A percentile compares a stretch with the other conserved stretches of the same genome.
Conservation (phyloP, 2,113 vertebrate genomes). For the Oncorhynchus tshawytscha region DNA sequence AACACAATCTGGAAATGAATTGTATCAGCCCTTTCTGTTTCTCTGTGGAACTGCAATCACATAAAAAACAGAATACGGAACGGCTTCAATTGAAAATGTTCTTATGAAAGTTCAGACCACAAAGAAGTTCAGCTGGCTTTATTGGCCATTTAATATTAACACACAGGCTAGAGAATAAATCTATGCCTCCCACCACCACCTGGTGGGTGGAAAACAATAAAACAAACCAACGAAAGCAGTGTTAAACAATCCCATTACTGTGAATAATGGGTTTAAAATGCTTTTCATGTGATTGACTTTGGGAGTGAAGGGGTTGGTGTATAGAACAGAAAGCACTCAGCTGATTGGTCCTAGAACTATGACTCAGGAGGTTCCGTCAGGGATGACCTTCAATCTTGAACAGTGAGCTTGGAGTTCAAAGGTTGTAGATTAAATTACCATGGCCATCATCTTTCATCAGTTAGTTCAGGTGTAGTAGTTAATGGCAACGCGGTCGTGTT, state of each 20-base stretch:
- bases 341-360: slow-evolving; percentile 44
- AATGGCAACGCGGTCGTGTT: no score
- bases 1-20: slow-evolving; percentile 25
- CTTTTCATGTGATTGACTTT: slow-evolving; percentile 47
- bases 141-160: neutral
- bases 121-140: slow-evolving; percentile 4
- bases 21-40: neutral
- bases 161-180: neutral
- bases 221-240: slow-evolving; percentile 10
- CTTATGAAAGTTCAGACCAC: slow-evolving; percentile 8
- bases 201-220: neutral
- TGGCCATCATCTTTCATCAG: no score
- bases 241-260: slow-evolving; percentile 51
- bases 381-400: no score
- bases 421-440: no score
- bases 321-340: slow-evolving; percentile 43
- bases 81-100: neutral
- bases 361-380: neutral
- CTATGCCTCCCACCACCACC: neutral
- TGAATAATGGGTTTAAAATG: slow-evolving; percentile 60
- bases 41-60: neutral
- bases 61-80: neutral
- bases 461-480: no score
- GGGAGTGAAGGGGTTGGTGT: slow-evolving; percentile 20
- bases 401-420: no score